phyloP scores from a whole-genome alignment of 2,888 invertebrate species.

The Seladonia tumulorum region DNA sequence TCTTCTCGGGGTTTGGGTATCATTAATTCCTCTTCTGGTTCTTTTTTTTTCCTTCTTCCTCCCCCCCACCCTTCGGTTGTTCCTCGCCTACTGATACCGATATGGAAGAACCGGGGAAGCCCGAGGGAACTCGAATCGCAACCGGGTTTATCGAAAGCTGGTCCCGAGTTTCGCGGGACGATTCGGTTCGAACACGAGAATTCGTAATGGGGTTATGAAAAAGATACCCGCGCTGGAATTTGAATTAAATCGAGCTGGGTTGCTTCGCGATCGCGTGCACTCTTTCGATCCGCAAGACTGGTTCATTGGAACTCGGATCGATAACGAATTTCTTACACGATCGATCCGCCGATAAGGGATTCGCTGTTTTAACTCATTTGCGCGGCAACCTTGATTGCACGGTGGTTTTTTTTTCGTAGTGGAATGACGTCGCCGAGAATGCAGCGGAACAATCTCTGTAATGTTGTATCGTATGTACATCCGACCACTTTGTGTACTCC shows the following conservation, averaged over 20 bases:
- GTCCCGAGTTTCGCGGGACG: background rate
- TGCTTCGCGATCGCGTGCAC: background rate
- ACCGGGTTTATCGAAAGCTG: conserved; percentile 1
- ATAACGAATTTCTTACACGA: background rate
- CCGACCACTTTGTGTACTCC: background rate
- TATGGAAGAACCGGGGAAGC: background rate
- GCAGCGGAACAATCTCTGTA: background rate
- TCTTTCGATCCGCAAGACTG: background rate
- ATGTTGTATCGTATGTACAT: background rate
- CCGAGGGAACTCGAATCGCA: background rate
- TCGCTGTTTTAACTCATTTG: background rate
- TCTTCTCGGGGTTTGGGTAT: conserved; percentile 13
- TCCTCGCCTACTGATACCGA: background rate
- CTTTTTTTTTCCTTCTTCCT: background rate
- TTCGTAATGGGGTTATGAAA: background rate
- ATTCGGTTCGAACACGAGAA: background rate
- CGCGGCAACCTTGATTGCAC: background rate
- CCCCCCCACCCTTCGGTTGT: background rate
- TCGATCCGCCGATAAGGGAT: background rate
- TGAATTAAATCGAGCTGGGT: background rate
- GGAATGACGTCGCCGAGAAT: background rate
- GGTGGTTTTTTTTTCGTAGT: background rate
- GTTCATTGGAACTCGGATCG: background rate
- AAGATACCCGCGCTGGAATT: conserved; percentile 9
- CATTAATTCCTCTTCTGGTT: conserved; percentile 17